Evolutionary conservation across 2,113 vertebrate species (phyloP), one percentile per base, ranked within the genome.

Genomic region (Limanda limanda): DNA sequence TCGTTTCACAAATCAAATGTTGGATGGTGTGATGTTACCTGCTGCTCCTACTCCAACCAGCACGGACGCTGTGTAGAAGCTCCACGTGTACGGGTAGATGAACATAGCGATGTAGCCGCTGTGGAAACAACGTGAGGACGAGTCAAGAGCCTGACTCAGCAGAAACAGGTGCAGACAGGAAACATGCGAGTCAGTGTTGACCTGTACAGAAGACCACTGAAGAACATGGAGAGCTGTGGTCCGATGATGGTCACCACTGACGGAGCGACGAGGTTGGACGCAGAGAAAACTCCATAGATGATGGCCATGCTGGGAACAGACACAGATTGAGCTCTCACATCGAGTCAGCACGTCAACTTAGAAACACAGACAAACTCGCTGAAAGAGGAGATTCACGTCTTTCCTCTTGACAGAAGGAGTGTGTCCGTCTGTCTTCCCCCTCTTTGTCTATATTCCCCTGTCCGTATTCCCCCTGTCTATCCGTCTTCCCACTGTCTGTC

Each of bases 91-190:
- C 63, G 97, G 98, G 37, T 97, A 94, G 79, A 99, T 99, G 93
- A 99, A 99, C 94, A 98, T 94, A 42, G 97, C 98, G 84, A 99
- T 97, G 90, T 99, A 99, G 0, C 94, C 93, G 85, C 98, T 99
- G 86, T 0, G 73, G 45, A 74, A n/a, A 42, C 37, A 47, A 31
- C 1, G 55, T 2, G 0, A 3, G 25, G 17, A 23, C 18, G 47
- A 6, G 7, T 76, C 5, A 76, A 25, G 18, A 4, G 35, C 0
- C 13, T 14, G 56, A 0, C 12, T 31, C 6, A 6, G 40, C 14
- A 4, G 11, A 0, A 18, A 17, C 4, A 17, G 8, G 20, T 21
- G 1, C 1, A 3, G 0, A 15, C 3, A 2, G 12, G 14, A 1
- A 35, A 0, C 2, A 27, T 5, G 18, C 6, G 2, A 5, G 56